phyloP scores from a whole-genome alignment of 2,113 vertebrate species.

The Thermophis baileyi region DNA sequence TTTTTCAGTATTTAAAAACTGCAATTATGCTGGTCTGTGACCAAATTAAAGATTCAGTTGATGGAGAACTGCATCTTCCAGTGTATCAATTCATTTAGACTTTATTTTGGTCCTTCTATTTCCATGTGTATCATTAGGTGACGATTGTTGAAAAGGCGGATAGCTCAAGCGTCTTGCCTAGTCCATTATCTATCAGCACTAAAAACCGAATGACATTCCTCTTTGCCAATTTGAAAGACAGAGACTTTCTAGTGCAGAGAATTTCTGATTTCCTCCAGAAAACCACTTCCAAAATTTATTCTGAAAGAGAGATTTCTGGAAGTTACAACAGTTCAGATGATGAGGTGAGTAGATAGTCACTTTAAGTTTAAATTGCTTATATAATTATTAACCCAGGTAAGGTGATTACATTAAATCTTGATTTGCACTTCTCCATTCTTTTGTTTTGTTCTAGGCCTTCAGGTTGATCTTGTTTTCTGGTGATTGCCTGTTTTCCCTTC shows the following conservation, averaged over 20 bases:
- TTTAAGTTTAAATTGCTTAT: background rate
- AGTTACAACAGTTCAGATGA: slow-evolving; percentile 90
- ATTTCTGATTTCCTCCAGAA: slow-evolving; percentile 98
- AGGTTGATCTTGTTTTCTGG: background rate
- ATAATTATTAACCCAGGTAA: background rate
- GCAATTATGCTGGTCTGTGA: background rate
- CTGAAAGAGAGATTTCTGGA: slow-evolving; percentile 84
- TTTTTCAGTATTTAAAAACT: background rate
- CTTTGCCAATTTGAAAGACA: slow-evolving; percentile 94
- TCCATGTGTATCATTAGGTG: slow-evolving; percentile 74
- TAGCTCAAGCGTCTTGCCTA: slow-evolving; percentile 93
- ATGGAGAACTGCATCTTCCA: background rate
- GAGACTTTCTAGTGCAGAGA: slow-evolving; percentile 96
- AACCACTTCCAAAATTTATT: slow-evolving; percentile 89
- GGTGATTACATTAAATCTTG: background rate
- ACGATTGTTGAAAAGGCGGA: slow-evolving; percentile 98
- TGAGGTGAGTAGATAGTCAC: slow-evolving; percentile 73
- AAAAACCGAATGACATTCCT: slow-evolving; percentile 98
- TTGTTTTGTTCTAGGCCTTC: background rate
- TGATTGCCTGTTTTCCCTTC: background rate
- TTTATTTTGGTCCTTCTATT: background rate
- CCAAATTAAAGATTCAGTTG: background rate
- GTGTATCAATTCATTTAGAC: background rate
- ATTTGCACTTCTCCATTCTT: background rate
- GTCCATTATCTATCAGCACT: slow-evolving; percentile 95